A percentile compares a stretch with the other conserved stretches of the same genome.
These are phyloP conservation scores for Flexamia atlantica DNA, from an alignment of 2,888 invertebrate genomes.

Conservation along the genomic window DNA sequence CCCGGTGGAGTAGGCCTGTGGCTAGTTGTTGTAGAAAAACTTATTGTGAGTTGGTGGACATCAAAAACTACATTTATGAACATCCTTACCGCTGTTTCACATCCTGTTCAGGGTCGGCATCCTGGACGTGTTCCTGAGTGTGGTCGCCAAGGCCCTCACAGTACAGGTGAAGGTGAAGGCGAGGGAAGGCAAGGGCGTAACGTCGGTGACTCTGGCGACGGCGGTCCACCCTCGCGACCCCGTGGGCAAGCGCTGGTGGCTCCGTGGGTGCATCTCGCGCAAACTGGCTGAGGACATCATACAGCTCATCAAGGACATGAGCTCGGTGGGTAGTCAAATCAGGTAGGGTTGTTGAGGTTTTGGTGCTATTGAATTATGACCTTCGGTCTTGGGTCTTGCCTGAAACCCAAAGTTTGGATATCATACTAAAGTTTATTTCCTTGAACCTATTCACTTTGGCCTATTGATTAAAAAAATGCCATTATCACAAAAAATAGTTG, in stretches of 20 bases:
- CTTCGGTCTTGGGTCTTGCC: no score
- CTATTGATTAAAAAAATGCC: no score
- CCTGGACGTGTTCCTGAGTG: conserved; percentile 92
- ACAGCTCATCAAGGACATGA: conserved; percentile 93
- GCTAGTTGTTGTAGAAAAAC: no score
- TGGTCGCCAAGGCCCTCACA: conserved; percentile 93
- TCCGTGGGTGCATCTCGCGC: conserved; percentile 89
- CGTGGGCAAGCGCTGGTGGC: conserved; percentile 86
- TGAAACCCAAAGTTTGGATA: no score
- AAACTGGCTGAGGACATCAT: conserved; percentile 94
- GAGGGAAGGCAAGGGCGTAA: conserved; percentile 76
- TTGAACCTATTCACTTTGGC: no score
- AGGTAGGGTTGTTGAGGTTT: no score
- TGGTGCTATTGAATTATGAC: no score
- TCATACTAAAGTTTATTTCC: no score
- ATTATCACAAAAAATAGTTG: no score
- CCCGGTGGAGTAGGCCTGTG: no score
- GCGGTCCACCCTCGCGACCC: conserved; percentile 80
- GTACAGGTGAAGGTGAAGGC: conserved; percentile 91
- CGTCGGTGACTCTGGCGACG: conserved; percentile 79
- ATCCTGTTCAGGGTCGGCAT: conserved; percentile 82
- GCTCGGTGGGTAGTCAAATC: conserved; percentile 82
- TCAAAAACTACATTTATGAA: no score
- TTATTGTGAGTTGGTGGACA: no score
- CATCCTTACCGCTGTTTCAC: conserved; percentile 47